phyloP scores from a whole-genome alignment of 2,797 vertebrate genomes.

The Sitta carolinensis region DNA sequence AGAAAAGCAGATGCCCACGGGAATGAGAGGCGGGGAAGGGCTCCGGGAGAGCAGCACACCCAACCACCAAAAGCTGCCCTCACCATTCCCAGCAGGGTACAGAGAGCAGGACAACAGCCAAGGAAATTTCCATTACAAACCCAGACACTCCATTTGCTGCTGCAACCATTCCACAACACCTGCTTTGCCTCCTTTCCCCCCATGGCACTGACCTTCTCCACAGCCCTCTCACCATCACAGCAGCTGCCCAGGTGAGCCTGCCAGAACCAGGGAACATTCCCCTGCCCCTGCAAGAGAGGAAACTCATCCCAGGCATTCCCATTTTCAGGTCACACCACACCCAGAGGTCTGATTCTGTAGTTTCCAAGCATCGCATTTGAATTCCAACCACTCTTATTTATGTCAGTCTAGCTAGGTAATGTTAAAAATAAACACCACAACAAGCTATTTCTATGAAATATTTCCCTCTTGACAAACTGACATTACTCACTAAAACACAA shows the following conservation, averaged over 20 bases:
- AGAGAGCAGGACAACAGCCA: neutral
- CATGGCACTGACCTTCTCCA: neutral
- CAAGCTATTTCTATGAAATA: neutral
- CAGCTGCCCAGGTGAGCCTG: neutral
- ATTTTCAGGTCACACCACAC: neutral
- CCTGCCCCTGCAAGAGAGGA: neutral
- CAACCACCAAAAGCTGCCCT: neutral
- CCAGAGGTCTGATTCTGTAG: neutral
- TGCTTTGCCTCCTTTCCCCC: neutral
- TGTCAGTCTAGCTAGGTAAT: neutral
- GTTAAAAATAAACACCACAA: neutral
- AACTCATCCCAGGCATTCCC: neutral
- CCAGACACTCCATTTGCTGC: neutral
- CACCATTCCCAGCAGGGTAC: rapidly evolving
- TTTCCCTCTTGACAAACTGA: neutral
- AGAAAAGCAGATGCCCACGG: neutral
- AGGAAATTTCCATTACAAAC: neutral
- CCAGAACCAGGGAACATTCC: neutral
- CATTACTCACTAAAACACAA: neutral
- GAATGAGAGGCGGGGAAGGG: neutral
- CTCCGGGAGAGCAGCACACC: neutral
- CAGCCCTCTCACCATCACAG: rapidly evolving
- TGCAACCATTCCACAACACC: rapidly evolving
- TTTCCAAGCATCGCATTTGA: neutral
- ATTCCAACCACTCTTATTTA: neutral